phyloP scores from a whole-genome alignment of 2,797 vertebrate species.

The Pseudomugil tenellus region DNA sequence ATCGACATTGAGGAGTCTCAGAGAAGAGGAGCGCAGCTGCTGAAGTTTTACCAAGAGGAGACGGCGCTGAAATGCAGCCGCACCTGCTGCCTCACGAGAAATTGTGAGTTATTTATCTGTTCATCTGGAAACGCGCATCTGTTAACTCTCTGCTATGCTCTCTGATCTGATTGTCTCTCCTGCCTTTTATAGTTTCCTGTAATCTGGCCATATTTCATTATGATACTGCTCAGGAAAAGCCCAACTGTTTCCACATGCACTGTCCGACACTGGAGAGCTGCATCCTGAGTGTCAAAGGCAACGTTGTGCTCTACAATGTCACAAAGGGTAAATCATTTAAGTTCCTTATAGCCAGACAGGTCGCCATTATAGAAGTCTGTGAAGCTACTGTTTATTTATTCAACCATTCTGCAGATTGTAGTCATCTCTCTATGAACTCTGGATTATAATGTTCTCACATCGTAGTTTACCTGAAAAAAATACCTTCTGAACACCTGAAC shows the following conservation, averaged over 20 bases:
- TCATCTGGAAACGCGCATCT: not conserved
- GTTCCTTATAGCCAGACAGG: not conserved
- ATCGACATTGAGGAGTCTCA: slow-evolving; percentile 87
- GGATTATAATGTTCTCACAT: too few relatives aligned
- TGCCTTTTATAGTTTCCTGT: slow-evolving; percentile 85
- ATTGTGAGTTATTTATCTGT: slow-evolving; percentile 81
- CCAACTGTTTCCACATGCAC: slow-evolving; percentile 91
- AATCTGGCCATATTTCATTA: slow-evolving; percentile 93
- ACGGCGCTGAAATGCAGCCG: slow-evolving; percentile 88
- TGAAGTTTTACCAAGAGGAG: slow-evolving; percentile 84
- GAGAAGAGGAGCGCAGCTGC: slow-evolving; percentile 87
- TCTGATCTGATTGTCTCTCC: not conserved
- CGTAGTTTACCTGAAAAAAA: too few relatives aligned
- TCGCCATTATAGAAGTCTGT: too few relatives aligned
- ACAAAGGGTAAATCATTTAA: slow-evolving; percentile 84
- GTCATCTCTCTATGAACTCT: too few relatives aligned
- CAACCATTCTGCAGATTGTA: too few relatives aligned
- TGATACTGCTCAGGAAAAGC: slow-evolving; percentile 78
- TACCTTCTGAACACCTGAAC: too few relatives aligned
- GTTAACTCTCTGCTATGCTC: too few relatives aligned
- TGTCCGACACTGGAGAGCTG: slow-evolving; percentile 92
- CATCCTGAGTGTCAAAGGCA: slow-evolving; percentile 81
- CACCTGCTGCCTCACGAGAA: slow-evolving; percentile 88
- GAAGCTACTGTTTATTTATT: too few relatives aligned
- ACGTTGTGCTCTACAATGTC: slow-evolving; percentile 90